Conservation (phyloP, 2,797 vertebrate species). For the Pelochelys cantorii region DNA sequence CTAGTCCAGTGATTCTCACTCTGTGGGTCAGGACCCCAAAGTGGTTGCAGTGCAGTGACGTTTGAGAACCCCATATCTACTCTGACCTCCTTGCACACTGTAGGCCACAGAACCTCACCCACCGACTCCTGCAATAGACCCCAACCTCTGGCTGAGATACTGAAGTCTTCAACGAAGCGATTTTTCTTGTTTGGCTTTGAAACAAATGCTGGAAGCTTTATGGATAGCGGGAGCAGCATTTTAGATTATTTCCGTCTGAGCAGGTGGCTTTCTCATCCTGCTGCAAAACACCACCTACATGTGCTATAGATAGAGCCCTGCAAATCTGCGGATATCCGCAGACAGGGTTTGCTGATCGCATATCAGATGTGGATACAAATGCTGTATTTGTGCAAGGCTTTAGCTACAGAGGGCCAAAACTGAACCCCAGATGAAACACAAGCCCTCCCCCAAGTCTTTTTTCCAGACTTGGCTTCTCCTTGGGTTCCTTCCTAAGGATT, state of each 20-base stretch:
- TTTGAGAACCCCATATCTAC: too few species aligned
- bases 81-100: too few species aligned
- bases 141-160: too few species aligned
- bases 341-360: too few species aligned
- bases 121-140: too few species aligned
- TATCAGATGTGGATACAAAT: too few species aligned
- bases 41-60: too few species aligned
- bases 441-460: not conserved
- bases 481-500: not conserved
- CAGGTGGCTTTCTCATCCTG: not conserved
- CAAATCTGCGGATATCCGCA: too few species aligned
- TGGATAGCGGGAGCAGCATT: not conserved
- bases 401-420: not conserved
- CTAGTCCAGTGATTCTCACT: too few species aligned
- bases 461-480: not conserved
- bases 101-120: too few species aligned
- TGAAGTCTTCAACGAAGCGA: not conserved
- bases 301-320: not conserved
- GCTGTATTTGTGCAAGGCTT: too few species aligned
- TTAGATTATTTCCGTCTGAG: not conserved
- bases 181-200: not conserved
- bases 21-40: too few species aligned
- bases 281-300: not conserved
- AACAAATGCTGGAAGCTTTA: not conserved
- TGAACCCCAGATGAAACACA: not conserved